Evolutionary conservation across 2,888 invertebrate species (phyloP), one percentile per base, ranked within the genome.

Genomic region (Poecilobothrus nobilitatus): DNA sequence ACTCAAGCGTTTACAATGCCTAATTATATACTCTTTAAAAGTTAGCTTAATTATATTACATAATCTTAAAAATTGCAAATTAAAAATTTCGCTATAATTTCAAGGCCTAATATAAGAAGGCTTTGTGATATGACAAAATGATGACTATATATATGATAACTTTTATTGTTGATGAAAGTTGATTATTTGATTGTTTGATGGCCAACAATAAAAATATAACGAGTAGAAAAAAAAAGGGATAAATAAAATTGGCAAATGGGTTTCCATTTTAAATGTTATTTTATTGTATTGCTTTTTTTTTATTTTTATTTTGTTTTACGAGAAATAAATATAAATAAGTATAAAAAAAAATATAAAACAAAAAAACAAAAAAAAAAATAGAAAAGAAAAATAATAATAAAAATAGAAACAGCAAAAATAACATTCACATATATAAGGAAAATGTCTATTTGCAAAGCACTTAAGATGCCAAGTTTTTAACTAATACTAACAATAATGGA

Each of bases 391-490:
- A 37, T 37, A 8, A 37, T 37, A 37, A 37, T 37, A 53, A 53
- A 53, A 53, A 53, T 53, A 53, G 15, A 63, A 7, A 66, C 65
- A 27, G 10, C 67, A 67, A 68, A 41, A 69, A 70, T 68, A 72
- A 70, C 71, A 72, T 72, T 72, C 72, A 72, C 68, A 70, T 71
- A 27, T 27, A 73, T 73, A 73, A 72, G 71, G 74, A 72, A 72
- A 76, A 74, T 75, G 75, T 75, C 74, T 79, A 77, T 79, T 79
- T 78, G 73, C 78, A 72, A 73, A 78, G 76, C 79, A 79, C 79
- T 79, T 75, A 73, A 79, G 75, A 77, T 76, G 75, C 77, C 77
- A 78, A 77, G 78, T 76, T 78, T 77, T 77, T 75, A 76, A 77
- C 76, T 78, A 79, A 79, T 76, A 78, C 77, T 77, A 78, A 78